Conservation (phyloP, 2,888 invertebrate species). For the Silvanus unidentatus region DNA sequence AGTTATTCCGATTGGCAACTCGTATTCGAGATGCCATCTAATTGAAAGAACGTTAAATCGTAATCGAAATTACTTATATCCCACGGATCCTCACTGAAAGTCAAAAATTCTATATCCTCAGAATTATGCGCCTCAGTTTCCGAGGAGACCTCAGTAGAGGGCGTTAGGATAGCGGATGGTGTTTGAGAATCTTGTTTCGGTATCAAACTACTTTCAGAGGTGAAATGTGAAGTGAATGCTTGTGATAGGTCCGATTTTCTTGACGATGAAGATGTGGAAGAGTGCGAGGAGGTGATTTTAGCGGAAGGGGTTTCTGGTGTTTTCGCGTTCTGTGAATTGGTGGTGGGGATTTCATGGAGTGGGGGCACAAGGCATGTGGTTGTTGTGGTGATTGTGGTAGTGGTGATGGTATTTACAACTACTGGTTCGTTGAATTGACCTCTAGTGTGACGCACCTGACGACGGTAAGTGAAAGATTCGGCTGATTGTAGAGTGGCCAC, state of each 20-base stretch:
- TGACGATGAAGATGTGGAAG: constrained; percentile 34
- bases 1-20: constrained; percentile 16
- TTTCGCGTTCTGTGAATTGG: constrained; percentile 25
- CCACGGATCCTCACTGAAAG: constrained; percentile 42
- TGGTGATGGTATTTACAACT: constrained; percentile 15
- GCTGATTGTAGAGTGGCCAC: constrained; percentile 62
- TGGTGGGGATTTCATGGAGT: constrained; percentile 3
- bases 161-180: constrained; percentile 54
- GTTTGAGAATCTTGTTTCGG: constrained; percentile 31
- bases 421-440: constrained; percentile 37
- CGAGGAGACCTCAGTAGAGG: constrained; percentile 46
- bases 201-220: constrained; percentile 36
- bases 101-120: constrained; percentile 36
- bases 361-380: constrained; percentile 15
- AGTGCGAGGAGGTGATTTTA: constrained; percentile 36
- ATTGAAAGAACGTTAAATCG: constrained; percentile 38
- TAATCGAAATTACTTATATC: constrained; percentile 43
- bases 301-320: constrained; percentile 67
- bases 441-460: constrained; percentile 47
- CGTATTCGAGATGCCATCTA: constrained; percentile 30
- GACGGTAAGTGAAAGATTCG: constrained; percentile 51
- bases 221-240: constrained; percentile 41
- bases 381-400: constrained; percentile 12
- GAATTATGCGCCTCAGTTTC: constrained; percentile 35
- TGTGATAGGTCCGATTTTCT: constrained; percentile 33